Conservation (phyloP, 2,888 invertebrate species). For the Seira ritae region DNA sequence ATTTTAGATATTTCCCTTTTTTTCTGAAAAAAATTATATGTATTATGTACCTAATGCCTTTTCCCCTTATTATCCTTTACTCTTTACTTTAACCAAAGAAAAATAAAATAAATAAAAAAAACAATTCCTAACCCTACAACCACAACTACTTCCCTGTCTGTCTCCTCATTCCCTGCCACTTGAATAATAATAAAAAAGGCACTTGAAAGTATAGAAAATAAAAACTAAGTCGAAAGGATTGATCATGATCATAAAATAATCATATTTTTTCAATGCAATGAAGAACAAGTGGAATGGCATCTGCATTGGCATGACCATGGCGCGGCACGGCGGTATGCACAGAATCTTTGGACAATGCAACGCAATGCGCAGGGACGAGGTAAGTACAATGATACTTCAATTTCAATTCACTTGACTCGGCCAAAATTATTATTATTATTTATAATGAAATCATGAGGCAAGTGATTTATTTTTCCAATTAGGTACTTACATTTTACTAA, state of each 20-base stretch:
- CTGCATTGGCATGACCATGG: no score
- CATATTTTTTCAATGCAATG: no score
- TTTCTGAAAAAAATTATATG: not conserved
- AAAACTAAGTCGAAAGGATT: not conserved
- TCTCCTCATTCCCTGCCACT: not conserved
- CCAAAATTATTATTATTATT: not conserved
- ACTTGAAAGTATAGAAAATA: not conserved
- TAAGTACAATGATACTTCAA: no score
- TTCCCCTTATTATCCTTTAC: not conserved
- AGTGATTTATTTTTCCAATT: not conserved
- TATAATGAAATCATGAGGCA: constrained; percentile 1
- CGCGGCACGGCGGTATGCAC: constrained; percentile 1
- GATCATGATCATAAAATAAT: not conserved
- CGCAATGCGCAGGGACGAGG: no score
- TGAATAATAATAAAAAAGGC: not conserved
- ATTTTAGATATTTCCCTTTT: not conserved
- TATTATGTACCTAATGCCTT: no score
- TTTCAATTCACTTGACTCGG: not conserved
- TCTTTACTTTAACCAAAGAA: not conserved
- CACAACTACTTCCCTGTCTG: not conserved
- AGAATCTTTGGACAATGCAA: not conserved
- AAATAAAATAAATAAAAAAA: not conserved
- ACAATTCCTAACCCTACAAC: not conserved
- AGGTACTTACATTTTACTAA: not conserved
- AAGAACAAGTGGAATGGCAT: no score